These are phyloP conservation scores for Loripinus fragilis DNA, from an alignment of 2,888 invertebrate species.

Conservation along the genomic window DNA sequence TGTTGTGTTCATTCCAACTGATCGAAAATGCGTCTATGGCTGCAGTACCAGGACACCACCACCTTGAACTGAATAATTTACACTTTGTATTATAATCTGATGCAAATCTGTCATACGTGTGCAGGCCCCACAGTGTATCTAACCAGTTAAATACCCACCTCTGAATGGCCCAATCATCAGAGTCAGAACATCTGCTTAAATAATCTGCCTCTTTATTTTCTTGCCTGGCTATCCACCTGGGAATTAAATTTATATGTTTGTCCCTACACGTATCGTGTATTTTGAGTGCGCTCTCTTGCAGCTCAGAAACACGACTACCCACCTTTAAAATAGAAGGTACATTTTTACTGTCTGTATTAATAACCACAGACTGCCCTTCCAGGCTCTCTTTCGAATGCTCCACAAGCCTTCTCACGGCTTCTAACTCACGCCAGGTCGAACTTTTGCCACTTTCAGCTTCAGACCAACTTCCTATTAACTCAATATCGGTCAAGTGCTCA, in stretches of 20 bases:
- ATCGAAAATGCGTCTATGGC: slow-evolving; percentile 41
- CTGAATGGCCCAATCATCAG: slow-evolving; percentile 45
- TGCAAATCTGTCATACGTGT: slow-evolving; percentile 46
- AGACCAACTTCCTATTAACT: slow-evolving; percentile 18
- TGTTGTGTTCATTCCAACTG: slow-evolving; percentile 33
- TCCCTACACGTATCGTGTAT: slow-evolving; percentile 20
- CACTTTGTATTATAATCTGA: slow-evolving; percentile 44
- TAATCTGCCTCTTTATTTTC: slow-evolving; percentile 34
- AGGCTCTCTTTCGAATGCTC: slow-evolving; percentile 19
- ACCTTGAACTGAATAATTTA: slow-evolving; percentile 47
- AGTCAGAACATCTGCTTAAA: slow-evolving; percentile 26
- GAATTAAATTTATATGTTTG: slow-evolving; percentile 10
- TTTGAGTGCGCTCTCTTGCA: slow-evolving; percentile 29
- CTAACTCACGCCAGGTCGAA: slow-evolving; percentile 41
- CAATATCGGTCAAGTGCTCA: background rate
- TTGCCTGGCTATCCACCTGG: slow-evolving; percentile 33
- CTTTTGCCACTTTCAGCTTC: slow-evolving; percentile 6
- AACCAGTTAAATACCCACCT: slow-evolving; percentile 23
- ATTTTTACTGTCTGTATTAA: slow-evolving; percentile 46
- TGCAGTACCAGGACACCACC: slow-evolving; percentile 40
- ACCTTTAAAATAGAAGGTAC: slow-evolving; percentile 27
- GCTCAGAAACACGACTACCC: slow-evolving; percentile 36
- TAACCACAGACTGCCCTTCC: slow-evolving; percentile 29
- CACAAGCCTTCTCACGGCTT: slow-evolving; percentile 20
- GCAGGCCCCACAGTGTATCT: slow-evolving; percentile 37